Conservation (phyloP, 2,888 invertebrate species). For the Sphaerophoria rueppellii region DNA sequence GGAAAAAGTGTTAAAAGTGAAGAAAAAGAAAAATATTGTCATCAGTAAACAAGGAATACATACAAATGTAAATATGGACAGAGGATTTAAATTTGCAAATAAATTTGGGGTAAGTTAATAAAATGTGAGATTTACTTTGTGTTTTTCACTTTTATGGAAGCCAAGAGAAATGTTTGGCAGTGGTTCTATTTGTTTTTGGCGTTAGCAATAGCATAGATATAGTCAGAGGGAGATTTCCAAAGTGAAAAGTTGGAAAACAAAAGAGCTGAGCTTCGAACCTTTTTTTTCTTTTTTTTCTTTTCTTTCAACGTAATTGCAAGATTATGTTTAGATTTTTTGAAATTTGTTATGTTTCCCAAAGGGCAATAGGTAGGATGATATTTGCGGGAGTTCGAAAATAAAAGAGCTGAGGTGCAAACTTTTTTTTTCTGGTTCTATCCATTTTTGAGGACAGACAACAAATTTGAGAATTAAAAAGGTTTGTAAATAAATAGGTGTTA, state of each 20-base stretch:
- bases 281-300: background rate
- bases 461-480: no score
- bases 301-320: background rate
- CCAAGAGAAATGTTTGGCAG: background rate
- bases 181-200: background rate
- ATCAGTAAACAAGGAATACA: slow-evolving; percentile 48
- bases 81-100: slow-evolving; percentile 39
- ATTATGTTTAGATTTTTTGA: no score
- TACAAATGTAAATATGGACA: slow-evolving; percentile 61
- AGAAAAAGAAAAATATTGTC: slow-evolving; percentile 20
- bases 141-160: background rate
- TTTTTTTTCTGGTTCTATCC: background rate
- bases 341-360: no score
- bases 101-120: slow-evolving; percentile 50
- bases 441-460: no score
- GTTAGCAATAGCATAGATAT: background rate
- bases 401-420: slow-evolving; percentile 59
- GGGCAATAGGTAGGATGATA: no score
- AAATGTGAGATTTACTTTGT: background rate
- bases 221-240: background rate
- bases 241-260: background rate
- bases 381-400: background rate
- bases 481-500: no score
- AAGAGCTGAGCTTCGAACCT: background rate
- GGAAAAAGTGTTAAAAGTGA: slow-evolving; percentile 46